Evolutionary conservation across 2,113 vertebrate genomes (phyloP).

Genomic region (Pachypanchax playfairii): DNA sequence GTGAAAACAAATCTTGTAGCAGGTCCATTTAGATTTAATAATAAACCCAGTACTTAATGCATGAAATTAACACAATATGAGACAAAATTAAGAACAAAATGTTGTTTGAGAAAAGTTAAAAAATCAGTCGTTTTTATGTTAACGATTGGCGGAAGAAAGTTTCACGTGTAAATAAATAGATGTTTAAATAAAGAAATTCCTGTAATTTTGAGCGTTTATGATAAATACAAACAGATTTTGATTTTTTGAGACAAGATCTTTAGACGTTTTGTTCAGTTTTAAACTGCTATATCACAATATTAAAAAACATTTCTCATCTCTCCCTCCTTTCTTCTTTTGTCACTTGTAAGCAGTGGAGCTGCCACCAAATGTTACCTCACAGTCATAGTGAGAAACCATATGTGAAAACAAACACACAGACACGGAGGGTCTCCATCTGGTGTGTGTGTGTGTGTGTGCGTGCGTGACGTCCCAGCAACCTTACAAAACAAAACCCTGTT

Average conservation of each 20-base stretch:
- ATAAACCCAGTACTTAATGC: too few relatives aligned
- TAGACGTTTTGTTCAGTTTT: not conserved
- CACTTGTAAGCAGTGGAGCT: constrained; percentile 58
- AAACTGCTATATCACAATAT: not conserved
- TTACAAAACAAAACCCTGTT: constrained; percentile 37
- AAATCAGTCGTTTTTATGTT: too few relatives aligned
- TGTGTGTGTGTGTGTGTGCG: constrained; percentile 35
- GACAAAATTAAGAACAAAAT: too few relatives aligned
- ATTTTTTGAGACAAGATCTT: too few relatives aligned
- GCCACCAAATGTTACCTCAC: constrained; percentile 49
- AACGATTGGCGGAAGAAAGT: too few relatives aligned
- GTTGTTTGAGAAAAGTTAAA: too few relatives aligned
- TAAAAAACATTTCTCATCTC: constrained; percentile 10
- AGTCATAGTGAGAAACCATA: constrained; percentile 62
- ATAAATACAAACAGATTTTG: not conserved
- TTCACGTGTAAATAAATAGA: too few relatives aligned
- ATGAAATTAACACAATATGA: too few relatives aligned
- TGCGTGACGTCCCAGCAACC: constrained; percentile 38
- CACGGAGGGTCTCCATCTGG: constrained; percentile 55
- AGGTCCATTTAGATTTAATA: too few relatives aligned
- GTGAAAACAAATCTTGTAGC: too few relatives aligned
- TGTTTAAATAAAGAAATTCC: too few relatives aligned
- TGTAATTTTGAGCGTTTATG: not conserved
- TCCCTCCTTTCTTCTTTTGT: not conserved
- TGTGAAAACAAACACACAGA: constrained; percentile 31